These are phyloP conservation scores for Heliangelus exortis DNA, from an alignment of 2,797 vertebrate genomes.

Conservation along the genomic window DNA sequence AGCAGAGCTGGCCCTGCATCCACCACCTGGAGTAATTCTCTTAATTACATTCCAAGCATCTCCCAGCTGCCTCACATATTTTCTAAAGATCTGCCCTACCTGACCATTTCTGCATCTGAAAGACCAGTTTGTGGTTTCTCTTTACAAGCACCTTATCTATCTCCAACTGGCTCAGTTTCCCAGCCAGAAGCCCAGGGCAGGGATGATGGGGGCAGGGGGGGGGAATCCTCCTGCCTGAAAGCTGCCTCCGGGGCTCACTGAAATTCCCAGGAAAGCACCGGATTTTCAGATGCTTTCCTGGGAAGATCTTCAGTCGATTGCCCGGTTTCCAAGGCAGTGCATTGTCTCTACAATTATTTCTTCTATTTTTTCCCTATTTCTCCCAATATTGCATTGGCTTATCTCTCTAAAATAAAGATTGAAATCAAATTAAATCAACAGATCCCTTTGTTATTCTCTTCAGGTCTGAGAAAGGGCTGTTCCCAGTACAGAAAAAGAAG, in stretches of 20 bases:
- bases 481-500: not conserved
- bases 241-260: not conserved
- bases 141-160: not conserved
- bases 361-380: not conserved
- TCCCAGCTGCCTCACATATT: fast-evolving
- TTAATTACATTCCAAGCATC: not conserved
- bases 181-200: not conserved
- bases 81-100: not conserved
- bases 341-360: not conserved
- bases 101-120: not conserved
- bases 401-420: not conserved
- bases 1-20: not conserved
- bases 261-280: not conserved
- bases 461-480: not conserved
- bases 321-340: not conserved
- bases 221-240: not conserved
- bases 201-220: no score
- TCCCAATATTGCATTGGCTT: not conserved
- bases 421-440: not conserved
- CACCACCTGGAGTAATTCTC: not conserved
- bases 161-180: fast-evolving
- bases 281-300: not conserved
- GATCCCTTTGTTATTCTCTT: not conserved
- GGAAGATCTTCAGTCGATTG: not conserved
- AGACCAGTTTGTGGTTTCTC: not conserved